Conservation (phyloP, 2,113 vertebrate species). For the Epinephelus fuscoguttatus region DNA sequence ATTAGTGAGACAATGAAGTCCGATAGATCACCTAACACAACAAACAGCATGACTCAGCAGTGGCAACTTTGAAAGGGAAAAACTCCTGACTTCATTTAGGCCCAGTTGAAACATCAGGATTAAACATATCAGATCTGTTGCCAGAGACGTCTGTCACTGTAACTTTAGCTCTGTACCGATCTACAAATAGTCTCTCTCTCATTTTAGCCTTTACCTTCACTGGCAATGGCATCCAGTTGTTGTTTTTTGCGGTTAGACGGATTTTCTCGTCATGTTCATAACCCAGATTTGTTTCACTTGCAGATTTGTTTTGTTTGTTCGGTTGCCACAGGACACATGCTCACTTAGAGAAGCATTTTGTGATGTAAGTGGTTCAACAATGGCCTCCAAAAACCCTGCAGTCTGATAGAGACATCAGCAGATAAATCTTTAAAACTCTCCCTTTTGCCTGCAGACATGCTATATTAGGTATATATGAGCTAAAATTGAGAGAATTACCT, state of each 20-base stretch:
- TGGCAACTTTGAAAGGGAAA: constrained; percentile 52
- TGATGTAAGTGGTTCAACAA: constrained; percentile 16
- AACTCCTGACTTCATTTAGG: constrained; percentile 47
- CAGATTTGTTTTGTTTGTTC: constrained; percentile 37
- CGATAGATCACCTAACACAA: constrained; percentile 35
- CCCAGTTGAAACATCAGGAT: constrained; percentile 66
- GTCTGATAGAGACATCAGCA: constrained; percentile 17
- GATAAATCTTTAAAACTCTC: constrained; percentile 7
- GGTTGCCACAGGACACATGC: constrained; percentile 41
- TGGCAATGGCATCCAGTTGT: constrained; percentile 17
- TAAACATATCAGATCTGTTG: constrained; percentile 60
- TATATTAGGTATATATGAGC: constrained; percentile 36
- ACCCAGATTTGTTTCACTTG: constrained; percentile 22
- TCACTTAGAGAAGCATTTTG: constrained; percentile 22
- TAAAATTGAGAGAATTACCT: constrained; percentile 6
- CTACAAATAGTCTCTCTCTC: constrained; percentile 67
- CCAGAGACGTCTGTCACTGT: constrained; percentile 55
- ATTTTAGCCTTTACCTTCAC: constrained; percentile 53
- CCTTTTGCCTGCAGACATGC: constrained; percentile 19
- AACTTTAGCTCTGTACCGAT: constrained; percentile 44
- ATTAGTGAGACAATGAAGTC: constrained; percentile 14
- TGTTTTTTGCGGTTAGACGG: constrained; percentile 35
- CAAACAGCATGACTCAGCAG: constrained; percentile 47
- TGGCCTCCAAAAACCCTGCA: constrained; percentile 10
- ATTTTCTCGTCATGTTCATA: constrained; percentile 25